These are phyloP conservation scores for Polydrusus pterygomalis DNA, from an alignment of 2,888 invertebrate species.

Conservation along the genomic window DNA sequence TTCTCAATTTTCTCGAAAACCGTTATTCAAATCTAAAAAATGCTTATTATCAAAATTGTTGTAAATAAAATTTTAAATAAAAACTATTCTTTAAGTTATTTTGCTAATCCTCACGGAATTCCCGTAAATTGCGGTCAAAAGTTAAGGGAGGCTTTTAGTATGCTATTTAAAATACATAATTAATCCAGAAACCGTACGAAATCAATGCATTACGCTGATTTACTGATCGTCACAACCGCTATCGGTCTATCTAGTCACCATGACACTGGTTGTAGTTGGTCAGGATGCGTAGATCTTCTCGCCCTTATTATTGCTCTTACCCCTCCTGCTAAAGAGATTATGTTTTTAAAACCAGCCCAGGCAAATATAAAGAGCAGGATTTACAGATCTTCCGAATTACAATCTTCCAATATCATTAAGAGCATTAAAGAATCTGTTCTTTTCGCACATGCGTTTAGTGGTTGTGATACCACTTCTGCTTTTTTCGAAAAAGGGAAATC, in stretches of 20 bases:
- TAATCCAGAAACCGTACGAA: too few relatives aligned
- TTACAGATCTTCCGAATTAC: constrained; percentile 31
- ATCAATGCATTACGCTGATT: too few relatives aligned
- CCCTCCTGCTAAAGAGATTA: constrained; percentile 27
- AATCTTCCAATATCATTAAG: constrained; percentile 31
- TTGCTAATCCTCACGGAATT: too few relatives aligned
- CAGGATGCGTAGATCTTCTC: constrained; percentile 35
- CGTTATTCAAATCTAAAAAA: too few relatives aligned
- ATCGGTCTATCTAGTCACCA: too few relatives aligned
- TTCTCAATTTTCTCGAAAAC: too few relatives aligned
- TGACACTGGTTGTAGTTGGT: constrained; percentile 34
- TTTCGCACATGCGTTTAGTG: constrained; percentile 35
- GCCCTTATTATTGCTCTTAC: constrained; percentile 35
- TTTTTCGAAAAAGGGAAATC: constrained; percentile 25
- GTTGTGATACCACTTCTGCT: constrained; percentile 31
- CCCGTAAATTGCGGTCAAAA: too few relatives aligned
- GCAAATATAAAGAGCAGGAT: constrained; percentile 32
- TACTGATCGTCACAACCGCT: constrained; percentile 33
- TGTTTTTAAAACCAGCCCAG: constrained; percentile 24
- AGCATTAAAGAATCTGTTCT: constrained; percentile 30
- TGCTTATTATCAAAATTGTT: too few relatives aligned
- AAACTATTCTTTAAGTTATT: too few relatives aligned
- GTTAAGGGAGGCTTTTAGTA: too few relatives aligned
- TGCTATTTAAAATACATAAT: too few relatives aligned
- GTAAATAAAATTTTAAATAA: too few relatives aligned